phyloP scores from a whole-genome alignment of 2,888 invertebrate genomes.

The Tenthredo distinguenda region DNA sequence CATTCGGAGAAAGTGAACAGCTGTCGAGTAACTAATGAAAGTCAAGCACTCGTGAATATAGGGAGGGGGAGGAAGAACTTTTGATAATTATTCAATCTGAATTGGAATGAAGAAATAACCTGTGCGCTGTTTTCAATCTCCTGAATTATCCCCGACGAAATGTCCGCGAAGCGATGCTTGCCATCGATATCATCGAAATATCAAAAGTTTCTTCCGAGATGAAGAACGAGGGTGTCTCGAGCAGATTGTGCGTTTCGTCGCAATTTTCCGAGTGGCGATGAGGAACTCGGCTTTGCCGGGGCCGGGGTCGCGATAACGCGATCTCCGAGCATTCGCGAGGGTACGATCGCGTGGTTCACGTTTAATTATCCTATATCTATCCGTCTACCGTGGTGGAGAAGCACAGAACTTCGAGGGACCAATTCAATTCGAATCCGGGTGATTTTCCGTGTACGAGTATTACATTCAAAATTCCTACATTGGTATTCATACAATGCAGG shows the following conservation, averaged over 20 bases:
- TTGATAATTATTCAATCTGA: not conserved
- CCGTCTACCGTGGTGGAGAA: not conserved
- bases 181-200: not conserved
- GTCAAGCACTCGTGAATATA: not conserved
- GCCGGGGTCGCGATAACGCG: not conserved
- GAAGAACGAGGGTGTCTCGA: not conserved
- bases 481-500: not conserved
- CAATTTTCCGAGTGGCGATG: not conserved
- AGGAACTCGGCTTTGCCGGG: not conserved
- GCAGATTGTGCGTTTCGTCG: not conserved
- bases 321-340: not conserved
- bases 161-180: not conserved
- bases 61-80: not conserved
- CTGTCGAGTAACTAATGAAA: slow-evolving; percentile 28
- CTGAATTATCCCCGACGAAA: not conserved
- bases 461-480: not conserved
- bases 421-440: not conserved
- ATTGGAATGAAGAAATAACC: not conserved
- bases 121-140: not conserved
- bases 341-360: slow-evolving; percentile 1
- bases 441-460: not conserved
- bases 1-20: slow-evolving; percentile 41
- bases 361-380: slow-evolving; percentile 18
- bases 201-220: not conserved
- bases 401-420: not conserved